Evolutionary conservation across 2,888 invertebrate species (phyloP), one percentile per base, ranked within the genome.

Genomic region (Yponomeuta sedellus): DNA sequence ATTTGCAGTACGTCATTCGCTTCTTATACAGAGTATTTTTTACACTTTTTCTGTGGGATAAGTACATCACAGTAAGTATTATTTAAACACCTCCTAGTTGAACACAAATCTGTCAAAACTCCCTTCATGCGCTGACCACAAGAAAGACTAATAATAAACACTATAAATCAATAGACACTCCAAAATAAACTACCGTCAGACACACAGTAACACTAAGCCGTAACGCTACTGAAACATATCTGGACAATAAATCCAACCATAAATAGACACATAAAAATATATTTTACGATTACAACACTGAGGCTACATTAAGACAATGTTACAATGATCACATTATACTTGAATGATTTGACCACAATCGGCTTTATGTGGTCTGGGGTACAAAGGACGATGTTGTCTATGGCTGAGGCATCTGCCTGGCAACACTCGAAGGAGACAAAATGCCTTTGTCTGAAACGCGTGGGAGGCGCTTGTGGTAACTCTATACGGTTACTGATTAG

Each of bases 361-460:
- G 76, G 72, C 88, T 84, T 88, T 88, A 82, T 87, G 75, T 77
- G 75, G 78, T 75, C 77, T 74, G 80, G 81, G 74, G 76, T 73
- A 90, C 88, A 90, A 87, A 82, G 88, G 85, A 85, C 81, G 82
- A 16, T 82, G 87, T 89, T 90, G 89, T 90, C 88, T 89, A 88
- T 82, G 77, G 75, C 20, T 72, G 71, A 68, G 77, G 77, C 88
- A 87, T 88, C 88, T 88, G 90, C 88, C 89, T 90, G 89, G 82
- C 81, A 86, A 87, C 88, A 89, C 89, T 89, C 85, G 88, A 82
- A 84, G 85, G 82, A 89, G 89, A 90, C 90, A 90, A 90, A 90
- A 90, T 90, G 89, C 77, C 90, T 90, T 90, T 90, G 89, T 90
- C 22, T 59, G 59, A 12, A 80, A 78, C 78, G 78, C 74, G 80